A percentile compares a stretch with the other conserved stretches of the same genome.
Evolutionary conservation across 1,140 invertebrate genomes (phyloP).

Genomic region (Hetaerina americana): DNA sequence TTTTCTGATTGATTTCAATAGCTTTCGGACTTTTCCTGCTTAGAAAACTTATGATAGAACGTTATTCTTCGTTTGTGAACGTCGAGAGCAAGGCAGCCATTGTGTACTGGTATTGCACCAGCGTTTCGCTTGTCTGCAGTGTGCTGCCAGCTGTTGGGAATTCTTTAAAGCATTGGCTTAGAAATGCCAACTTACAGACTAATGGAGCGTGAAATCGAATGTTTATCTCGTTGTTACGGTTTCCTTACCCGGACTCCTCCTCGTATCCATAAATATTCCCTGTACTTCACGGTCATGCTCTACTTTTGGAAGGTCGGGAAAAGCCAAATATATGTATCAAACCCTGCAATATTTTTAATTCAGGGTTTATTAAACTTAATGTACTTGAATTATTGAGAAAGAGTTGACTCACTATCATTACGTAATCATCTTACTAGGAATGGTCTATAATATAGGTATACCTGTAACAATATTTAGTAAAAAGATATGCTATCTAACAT

Average conservation of each 20-base stretch:
- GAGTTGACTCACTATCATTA: no score
- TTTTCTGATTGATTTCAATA: conserved; percentile 8
- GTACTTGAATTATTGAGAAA: no score
- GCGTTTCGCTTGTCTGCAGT: neutral
- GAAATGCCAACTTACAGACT: neutral
- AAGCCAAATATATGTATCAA: no score
- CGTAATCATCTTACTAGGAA: no score
- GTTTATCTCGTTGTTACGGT: neutral
- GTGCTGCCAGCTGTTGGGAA: neutral
- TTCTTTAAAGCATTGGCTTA: neutral
- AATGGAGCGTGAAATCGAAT: neutral
- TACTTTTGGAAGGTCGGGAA: no score
- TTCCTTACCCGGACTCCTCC: neutral
- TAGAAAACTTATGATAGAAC: conserved; percentile 9
- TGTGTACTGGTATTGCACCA: neutral
- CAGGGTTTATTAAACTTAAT: no score
- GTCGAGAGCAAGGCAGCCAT: neutral
- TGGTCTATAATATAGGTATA: no score
- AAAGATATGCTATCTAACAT: no score
- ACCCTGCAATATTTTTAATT: no score
- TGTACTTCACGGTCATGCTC: no score
- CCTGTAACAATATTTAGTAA: no score
- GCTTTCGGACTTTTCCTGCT: conserved; percentile 7
- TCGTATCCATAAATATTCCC: neutral
- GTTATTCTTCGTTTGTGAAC: neutral